Base-by-base conservation (phyloP, 1,140 invertebrate genomes). In the Cecropterus lyciades region DNA sequence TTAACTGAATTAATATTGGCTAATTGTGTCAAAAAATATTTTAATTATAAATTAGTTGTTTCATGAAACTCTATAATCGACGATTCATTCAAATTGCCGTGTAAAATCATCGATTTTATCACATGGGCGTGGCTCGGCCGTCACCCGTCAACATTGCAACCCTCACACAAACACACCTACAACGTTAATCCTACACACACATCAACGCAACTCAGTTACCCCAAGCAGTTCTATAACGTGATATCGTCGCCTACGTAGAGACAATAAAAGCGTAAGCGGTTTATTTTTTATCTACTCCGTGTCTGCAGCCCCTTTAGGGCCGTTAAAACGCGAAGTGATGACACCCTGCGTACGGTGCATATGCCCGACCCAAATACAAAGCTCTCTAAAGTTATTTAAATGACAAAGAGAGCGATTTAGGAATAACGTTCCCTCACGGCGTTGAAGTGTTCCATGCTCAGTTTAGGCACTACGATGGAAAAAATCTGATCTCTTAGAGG, bases 271-370 rank as follows among this genome's bases (percentile, higher is more conserved):
- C 77, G 71, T 89, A 90, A 91, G 86, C 87, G 86, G 81, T 88
- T 90, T 91, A 90, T 73, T 82, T 91, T 91, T 89, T 84, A 78
- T 84, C 73, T 84, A 66, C 80, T 81, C 85, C 86, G 78, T 79
- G 51, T 79, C 66, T 67, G 71, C 72, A 63, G 8, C 71, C 77
- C 81, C 79, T 77, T 67, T 65, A 67, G 66, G 68, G 64, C 51
- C 65, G 56, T 69, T 72, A 57, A 79, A 42, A 72, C 68, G 49
- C 66, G 70, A 81, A 63, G 72, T 75, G 76, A 77, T 73, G 70
- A 84, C 74, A 77, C 70, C 69, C 70, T 46, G 66, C 66, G 64
- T 52, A 72, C 74, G 51, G 46, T 71, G 69, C 73, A 73, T 66
- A 79, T 80, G 72, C 72, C 56, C 55, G 60, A 49, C 49, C 60